Evolutionary conservation across 1,140 invertebrate species (phyloP), one percentile per base, ranked within the genome.

Genomic region (Colletes latitarsis): DNA sequence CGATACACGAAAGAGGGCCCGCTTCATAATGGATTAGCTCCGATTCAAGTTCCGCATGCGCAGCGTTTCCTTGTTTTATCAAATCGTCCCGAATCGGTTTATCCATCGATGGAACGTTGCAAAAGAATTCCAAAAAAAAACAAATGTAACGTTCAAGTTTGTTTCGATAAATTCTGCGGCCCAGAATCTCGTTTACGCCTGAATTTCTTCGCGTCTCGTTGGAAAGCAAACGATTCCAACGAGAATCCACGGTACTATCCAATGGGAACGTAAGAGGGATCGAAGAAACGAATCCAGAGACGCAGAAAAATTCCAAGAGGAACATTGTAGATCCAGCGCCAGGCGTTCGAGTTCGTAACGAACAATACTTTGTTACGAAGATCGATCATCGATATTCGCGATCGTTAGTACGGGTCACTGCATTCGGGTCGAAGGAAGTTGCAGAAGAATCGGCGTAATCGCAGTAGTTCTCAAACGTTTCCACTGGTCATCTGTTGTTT

Each of bases 1-100:
- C 81, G 53, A 73, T 77, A 72, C 10, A 64, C 43, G 57, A 43
- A 39, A 55, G 15, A 15, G 60, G 5, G 60, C 82, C 86, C 86
- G 88, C 88, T 91, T 78, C 88, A 91, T 91, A 89, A 92, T 92
- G 82, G 82, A 92, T 89, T 60, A 89, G 72, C 43, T 60, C 39
- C 58, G 73, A 70, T 77, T 85, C 60, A 52, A 12, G 68, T 58
- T 43, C 14, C 8, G 30, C 9, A 43, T 30, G 30, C 58, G 6
- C 46, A 43, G 60, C n/a, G 49, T 64, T 55, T 74, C 46, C 58
- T 63, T 21, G 57, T 74, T 57, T 43, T 30, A 58, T 64, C 0
- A 14, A 46, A 58, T 46, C 52, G 41, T 9, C n/a, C 19, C 46
- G n/a, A 8, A 10, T 53, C 14, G 67, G 39, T 53, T 41, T 55